These are phyloP conservation scores for Auanema sp. DNA, from an alignment of 2,888 invertebrate species.

Conservation along the genomic window DNA sequence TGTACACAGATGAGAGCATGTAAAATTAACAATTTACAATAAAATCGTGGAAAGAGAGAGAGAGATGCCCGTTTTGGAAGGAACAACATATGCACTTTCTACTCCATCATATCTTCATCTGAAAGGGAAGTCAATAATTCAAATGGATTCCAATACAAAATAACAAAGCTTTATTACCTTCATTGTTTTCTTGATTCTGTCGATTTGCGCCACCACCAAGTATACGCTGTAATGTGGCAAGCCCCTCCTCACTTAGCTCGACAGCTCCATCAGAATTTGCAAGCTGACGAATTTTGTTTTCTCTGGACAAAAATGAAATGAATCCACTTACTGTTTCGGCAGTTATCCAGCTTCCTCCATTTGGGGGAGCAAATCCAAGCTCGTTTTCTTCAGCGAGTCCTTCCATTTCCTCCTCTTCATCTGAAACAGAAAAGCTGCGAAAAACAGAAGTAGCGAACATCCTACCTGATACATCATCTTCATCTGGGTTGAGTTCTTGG, in stretches of 20 bases:
- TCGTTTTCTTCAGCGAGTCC: constrained; percentile 7
- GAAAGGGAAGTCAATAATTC: neutral
- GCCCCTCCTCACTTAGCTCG: constrained; percentile 51
- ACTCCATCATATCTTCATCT: constrained; percentile 2
- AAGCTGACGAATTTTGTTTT: constrained; percentile 3
- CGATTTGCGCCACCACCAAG: constrained; percentile 27
- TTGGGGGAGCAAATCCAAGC: constrained; percentile 1
- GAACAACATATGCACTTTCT: neutral
- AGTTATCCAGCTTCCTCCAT: constrained; percentile 36
- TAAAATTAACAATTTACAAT: constrained; percentile 6
- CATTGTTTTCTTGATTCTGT: neutral
- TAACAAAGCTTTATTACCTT: too few species aligned
- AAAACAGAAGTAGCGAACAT: neutral
- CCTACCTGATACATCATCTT: constrained; percentile 71
- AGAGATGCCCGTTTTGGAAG: neutral
- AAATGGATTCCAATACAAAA: too few species aligned
- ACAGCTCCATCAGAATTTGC: neutral
- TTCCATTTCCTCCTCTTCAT: constrained; percentile 19
- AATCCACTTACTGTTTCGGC: constrained; percentile 31
- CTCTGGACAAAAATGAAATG: neutral
- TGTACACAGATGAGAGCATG: too few species aligned
- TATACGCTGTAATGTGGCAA: constrained; percentile 52
- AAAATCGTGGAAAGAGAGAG: neutral
- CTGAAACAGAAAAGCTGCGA: constrained; percentile 3
- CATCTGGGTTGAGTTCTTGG: constrained; percentile 80